Base-by-base conservation (phyloP, 2,113 vertebrate genomes). In the Struthio camelus region DNA sequence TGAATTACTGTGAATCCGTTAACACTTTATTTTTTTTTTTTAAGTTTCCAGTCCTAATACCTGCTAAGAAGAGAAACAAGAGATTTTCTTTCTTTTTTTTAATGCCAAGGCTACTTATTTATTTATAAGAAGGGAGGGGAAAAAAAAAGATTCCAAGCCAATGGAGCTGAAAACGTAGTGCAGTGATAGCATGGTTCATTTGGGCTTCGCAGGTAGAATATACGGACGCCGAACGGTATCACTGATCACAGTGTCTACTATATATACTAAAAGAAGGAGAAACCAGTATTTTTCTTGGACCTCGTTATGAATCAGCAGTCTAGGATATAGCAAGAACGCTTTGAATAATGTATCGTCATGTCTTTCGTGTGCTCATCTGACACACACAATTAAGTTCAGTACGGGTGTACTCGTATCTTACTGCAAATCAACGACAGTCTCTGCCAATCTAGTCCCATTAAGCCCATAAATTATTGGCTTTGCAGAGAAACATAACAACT, bases 191-290 rank as follows among this genome's bases (percentile, higher is more conserved):
- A 24, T 85, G 34, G 46, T 20, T 72, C 62, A 85, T 78, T 14
- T 1, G 1, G 34, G 23, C 10, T 20, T 24, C 10, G 69, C 17
- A 1, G 6, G 20, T 27, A 48, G 9, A 53, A 13, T 42, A 42
- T 4, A 10, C 30, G 32, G 76, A 80, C 71, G 64, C 27, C 46
- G n/a, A 56, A 85, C 7, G 9, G 25, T 40, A 72, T 30, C 2
- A 50, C 27, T 42, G 53, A 34, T 87, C 0, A 0, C 11, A 51
- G 20, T 46, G 14, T 83, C 86, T 51, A 24, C 86, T 89, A 77
- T 27, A 16, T 66, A 17, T 51, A 80, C 15, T 0, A 1, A 86
- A 83, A 50, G 48, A 32, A 85, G 5, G 14, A 20, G 15, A 28
- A 92, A 69, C 62, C 10, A 44, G 59, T 64, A 11, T 2, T 16